phyloP scores from a whole-genome alignment of 1,140 invertebrate genomes.

The Aphelenchoides fujianensis region DNA sequence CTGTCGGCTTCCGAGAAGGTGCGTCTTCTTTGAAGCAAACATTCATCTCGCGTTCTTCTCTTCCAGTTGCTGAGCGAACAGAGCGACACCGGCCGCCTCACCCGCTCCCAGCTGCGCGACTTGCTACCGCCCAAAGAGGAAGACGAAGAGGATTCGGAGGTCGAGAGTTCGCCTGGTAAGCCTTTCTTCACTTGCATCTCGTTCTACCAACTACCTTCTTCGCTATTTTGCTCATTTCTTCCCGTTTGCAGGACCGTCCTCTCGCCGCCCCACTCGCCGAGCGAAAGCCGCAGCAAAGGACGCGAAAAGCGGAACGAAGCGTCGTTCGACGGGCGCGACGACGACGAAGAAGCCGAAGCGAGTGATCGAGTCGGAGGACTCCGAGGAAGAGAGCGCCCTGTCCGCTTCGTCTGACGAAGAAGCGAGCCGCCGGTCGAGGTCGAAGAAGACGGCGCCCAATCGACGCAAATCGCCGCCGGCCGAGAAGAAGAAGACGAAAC shows the following conservation, averaged over 20 bases:
- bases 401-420: not conserved
- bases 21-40: no score
- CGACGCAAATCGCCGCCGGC: no score
- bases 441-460: no score
- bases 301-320: not conserved
- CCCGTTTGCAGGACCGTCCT: no score
- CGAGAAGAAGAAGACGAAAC: not conserved
- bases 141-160: not conserved
- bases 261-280: not conserved
- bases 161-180: not conserved
- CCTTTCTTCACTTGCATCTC: no score
- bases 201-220: no score
- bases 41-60: constrained; percentile 12
- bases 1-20: not conserved
- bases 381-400: not conserved
- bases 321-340: not conserved
- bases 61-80: constrained; percentile 10
- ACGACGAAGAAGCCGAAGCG: no score
- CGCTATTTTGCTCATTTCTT: not conserved
- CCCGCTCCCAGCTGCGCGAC: constrained; percentile 9
- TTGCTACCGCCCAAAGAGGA: not conserved
- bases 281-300: not conserved
- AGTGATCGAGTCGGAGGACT: not conserved
- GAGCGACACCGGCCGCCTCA: constrained; percentile 14
- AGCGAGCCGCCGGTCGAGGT: no score